Evolutionary conservation across 2,797 vertebrate genomes (phyloP).

Genomic region (Siniperca undulata): DNA sequence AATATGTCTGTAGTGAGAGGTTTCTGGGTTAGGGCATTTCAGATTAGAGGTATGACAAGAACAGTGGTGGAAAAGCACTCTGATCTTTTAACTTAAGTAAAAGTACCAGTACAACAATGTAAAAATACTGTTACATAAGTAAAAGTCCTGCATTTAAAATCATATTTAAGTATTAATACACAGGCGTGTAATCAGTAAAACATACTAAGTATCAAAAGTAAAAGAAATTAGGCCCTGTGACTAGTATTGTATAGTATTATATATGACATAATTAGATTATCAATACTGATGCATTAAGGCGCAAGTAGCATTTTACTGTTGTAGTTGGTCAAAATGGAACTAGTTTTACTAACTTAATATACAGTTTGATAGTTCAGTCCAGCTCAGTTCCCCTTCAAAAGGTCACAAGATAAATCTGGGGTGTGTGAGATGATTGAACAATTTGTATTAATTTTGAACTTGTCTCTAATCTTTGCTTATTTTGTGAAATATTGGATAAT

Average conservation of each 20-base stretch:
- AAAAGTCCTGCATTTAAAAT: background rate
- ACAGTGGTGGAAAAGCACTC: background rate
- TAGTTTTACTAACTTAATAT: background rate
- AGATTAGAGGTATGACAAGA: constrained; percentile 17
- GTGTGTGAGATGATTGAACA: no score
- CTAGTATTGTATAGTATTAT: background rate
- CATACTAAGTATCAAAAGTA: background rate
- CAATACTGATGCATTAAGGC: background rate
- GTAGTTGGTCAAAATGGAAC: background rate
- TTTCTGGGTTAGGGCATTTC: constrained; percentile 55
- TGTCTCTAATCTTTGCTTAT: background rate
- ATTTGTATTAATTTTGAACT: no score
- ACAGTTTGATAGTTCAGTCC: background rate
- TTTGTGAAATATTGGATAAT: background rate
- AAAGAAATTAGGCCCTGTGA: background rate
- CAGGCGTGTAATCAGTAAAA: background rate
- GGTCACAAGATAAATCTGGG: background rate
- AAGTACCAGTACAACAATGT: background rate
- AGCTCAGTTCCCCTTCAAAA: background rate
- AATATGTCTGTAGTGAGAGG: constrained; percentile 23
- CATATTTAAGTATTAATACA: background rate
- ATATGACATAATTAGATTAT: background rate
- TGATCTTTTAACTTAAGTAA: background rate
- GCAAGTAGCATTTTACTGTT: background rate
- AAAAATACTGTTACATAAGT: background rate